Evolutionary conservation across 2,888 invertebrate genomes (phyloP), one percentile per base, ranked within the genome.

Genomic region (Drosophila kuntzei): DNA sequence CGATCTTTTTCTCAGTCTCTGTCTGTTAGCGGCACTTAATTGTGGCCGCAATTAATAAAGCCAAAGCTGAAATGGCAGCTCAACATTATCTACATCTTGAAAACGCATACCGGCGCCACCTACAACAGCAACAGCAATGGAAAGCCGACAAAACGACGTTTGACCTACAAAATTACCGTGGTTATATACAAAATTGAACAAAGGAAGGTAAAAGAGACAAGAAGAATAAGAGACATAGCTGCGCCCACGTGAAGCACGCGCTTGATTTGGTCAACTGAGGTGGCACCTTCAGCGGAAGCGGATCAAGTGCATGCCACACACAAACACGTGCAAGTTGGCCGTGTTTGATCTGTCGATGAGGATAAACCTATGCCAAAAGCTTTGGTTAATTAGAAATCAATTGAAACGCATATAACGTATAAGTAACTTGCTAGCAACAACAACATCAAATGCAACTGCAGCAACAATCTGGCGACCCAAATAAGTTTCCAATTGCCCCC

Each of bases 371-470:
- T 75, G 75, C 62, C 74, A 80, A 78, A 70, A 64, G 57, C 61
- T 65, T 57, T 53, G 71, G 58, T 79, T 82, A 82, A 82, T 84
- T 84, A 84, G 79, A 82, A 82, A 82, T 82, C 85, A 82, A 84
- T 82, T 84, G 81, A 79, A 84, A 84, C 69, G 71, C 71, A 70
- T 62, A 34, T 16, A 51, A 37, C 41, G 61, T 47, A 50, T 41
- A 63, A 60, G 71, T 58, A 75, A 47, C 75, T 66, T 59, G 74
- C 47, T 27, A 58, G 61, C 67, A 68, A 64, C 61, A 53, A 32
- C 65, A 63, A 51, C 22, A 39, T 29, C 58, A 54, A 41, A 59
- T 50, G 41, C 47, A 57, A 54, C 36, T 47, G 39, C 67, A 53
- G 36, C 61, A 62, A 57, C 75, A 71, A 66, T 57, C 37, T 58